Conservation (phyloP, 2,113 vertebrate species). For the Tetraodon nigroviridis region DNA sequence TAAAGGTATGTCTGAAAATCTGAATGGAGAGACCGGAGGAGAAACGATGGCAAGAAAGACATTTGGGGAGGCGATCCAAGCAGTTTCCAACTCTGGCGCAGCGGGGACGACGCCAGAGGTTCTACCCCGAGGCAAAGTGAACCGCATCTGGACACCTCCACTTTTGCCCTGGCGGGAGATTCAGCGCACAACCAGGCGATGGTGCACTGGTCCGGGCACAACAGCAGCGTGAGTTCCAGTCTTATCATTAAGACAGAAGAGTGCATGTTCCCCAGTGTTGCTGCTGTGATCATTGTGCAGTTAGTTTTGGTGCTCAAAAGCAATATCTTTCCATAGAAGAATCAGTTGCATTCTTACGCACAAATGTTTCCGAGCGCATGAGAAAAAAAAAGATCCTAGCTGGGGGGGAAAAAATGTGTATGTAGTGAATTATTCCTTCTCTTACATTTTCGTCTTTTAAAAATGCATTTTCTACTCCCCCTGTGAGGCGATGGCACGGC, state of each 20-base stretch:
- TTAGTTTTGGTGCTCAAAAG: too few relatives aligned
- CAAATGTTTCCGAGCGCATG: conserved; percentile 14
- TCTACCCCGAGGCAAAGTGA: conserved; percentile 71
- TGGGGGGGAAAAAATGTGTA: too few relatives aligned
- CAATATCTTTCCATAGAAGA: neutral
- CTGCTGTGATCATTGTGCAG: too few relatives aligned
- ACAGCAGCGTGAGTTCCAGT: conserved; percentile 87
- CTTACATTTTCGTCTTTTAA: neutral
- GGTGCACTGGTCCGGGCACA: conserved; percentile 95
- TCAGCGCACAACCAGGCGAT: conserved; percentile 94
- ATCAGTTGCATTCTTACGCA: conserved; percentile 51
- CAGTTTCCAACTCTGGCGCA: conserved; percentile 71
- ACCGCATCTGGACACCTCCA: conserved; percentile 80
- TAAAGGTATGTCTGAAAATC: conserved; percentile 16
- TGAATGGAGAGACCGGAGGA: conserved; percentile 43
- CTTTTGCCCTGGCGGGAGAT: conserved; percentile 87
- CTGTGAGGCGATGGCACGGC: neutral
- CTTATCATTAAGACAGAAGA: neutral
- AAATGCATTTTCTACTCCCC: neutral
- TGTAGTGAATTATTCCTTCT: neutral
- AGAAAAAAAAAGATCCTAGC: too few relatives aligned
- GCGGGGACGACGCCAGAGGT: conserved; percentile 73
- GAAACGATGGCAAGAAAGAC: conserved; percentile 39
- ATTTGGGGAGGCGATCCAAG: conserved; percentile 53
- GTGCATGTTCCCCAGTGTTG: neutral